Percentiles rank a stretch among this genome's conserved stretches.
Conservation (phyloP, 1,140 invertebrate species). For the Sycophila sp. region DNA sequence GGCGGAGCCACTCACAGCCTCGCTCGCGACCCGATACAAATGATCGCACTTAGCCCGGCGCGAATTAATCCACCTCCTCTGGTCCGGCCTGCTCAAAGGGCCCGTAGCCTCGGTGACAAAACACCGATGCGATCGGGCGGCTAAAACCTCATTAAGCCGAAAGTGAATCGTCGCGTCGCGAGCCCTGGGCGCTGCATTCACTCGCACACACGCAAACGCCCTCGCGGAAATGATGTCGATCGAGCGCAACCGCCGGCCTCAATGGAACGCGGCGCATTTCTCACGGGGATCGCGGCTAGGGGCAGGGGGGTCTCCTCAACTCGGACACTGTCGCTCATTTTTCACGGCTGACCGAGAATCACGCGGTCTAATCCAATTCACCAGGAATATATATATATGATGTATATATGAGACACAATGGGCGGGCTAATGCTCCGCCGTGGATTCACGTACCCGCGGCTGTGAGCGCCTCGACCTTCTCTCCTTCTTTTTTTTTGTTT, state of each 20-base stretch:
- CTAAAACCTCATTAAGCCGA: too few relatives aligned
- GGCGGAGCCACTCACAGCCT: background rate
- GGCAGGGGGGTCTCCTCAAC: background rate
- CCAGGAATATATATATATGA: too few relatives aligned
- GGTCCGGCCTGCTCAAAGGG: background rate
- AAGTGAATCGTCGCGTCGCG: too few relatives aligned
- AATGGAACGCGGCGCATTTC: background rate
- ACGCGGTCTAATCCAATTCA: slow-evolving; percentile 2
- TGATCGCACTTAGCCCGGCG: background rate
- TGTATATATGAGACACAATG: too few relatives aligned
- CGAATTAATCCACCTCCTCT: background rate
- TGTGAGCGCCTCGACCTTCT: too few relatives aligned
- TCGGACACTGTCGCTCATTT: background rate
- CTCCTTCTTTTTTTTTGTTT: too few relatives aligned
- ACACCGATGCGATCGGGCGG: too few relatives aligned
- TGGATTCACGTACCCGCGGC: too few relatives aligned
- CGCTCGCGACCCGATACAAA: background rate
- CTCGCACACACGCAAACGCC: too few relatives aligned
- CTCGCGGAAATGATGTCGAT: slow-evolving; percentile 16
- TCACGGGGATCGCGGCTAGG: slow-evolving; percentile 17
- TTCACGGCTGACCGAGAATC: slow-evolving; percentile 9
- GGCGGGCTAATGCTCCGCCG: too few relatives aligned
- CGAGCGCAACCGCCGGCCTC: background rate
- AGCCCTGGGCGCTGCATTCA: too few relatives aligned
- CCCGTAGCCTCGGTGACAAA: background rate